phyloP scores from a whole-genome alignment of 1,140 invertebrate species.

The Aphaenogaster floridana region DNA sequence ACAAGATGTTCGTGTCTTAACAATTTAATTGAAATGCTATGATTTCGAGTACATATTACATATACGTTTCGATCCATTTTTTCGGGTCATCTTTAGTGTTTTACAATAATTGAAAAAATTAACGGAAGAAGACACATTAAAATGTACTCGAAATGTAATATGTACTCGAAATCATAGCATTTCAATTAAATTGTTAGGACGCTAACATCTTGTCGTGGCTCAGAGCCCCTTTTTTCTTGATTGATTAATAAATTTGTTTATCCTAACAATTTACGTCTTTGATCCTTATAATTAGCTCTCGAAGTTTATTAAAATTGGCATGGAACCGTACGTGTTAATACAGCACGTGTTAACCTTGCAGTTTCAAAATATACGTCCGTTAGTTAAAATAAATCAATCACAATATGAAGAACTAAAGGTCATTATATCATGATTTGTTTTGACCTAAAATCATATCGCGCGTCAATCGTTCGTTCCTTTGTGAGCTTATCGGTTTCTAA shows the following conservation, averaged over 20 bases:
- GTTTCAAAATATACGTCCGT: background rate
- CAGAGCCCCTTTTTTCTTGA: too few relatives aligned
- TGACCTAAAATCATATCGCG: background rate
- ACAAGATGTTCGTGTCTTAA: too few relatives aligned
- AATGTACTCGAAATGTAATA: too few relatives aligned
- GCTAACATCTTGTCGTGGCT: too few relatives aligned
- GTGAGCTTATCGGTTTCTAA: slow-evolving; percentile 16
- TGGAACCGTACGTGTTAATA: background rate
- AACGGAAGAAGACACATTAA: too few relatives aligned
- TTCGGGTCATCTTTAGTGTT: too few relatives aligned
- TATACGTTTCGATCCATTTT: too few relatives aligned
- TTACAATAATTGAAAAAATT: too few relatives aligned
- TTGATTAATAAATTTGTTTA: background rate
- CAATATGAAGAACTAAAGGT: background rate
- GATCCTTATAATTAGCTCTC: background rate
- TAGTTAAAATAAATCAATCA: background rate
- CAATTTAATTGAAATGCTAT: too few relatives aligned
- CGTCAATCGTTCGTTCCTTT: background rate
- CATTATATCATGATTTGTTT: background rate
- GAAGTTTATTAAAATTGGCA: background rate
- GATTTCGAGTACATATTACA: too few relatives aligned
- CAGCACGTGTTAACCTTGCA: background rate
- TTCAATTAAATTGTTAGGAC: too few relatives aligned
- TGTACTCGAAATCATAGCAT: too few relatives aligned
- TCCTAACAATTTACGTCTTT: background rate